Base-by-base conservation (phyloP, 1,140 invertebrate species). In the Drosophila athabasca region DNA sequence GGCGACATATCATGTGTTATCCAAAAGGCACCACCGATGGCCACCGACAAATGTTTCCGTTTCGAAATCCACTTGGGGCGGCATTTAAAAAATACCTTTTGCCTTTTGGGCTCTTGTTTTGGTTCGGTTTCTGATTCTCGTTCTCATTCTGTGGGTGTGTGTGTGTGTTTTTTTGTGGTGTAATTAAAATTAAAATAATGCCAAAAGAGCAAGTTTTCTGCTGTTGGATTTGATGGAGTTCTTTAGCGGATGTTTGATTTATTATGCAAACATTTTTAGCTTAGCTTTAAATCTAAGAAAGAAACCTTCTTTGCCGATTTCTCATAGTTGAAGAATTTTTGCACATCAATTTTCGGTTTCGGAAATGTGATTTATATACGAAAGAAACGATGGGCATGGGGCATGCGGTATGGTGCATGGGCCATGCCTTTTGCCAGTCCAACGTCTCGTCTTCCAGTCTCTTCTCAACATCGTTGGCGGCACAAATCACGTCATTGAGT, bases 401-500 rank as follows among this genome's bases (percentile, higher is more conserved):
- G 17, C 17, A 19, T 19, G 17, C 17, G 17, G 17, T 1, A 19
- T 19, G 17, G 17, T 19, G 46, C 57, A 41, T 45, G 52, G 52
- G 24, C 60, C 11, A 13, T 39, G 31, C 31, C 31, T 9, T 35
- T 35, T 35, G 31, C 31, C 31, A 6, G 29, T 29, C 29, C 29
- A 29, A 29, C 29, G 48, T 62, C 59, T 59, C 76, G 71, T 51
- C 44, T 48, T 43, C 35, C 60, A 59, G 62, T 48, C 19, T 48
- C 76, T 64, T 78, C 75, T 71, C 57, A 62, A 70, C 79, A 69
- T 77, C 79, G 57, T 52, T 75, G 71, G 76, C 62, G 55, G 73
- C 69, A 77, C 83, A 88, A 88, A 88, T 88, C 83, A 88, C 83
- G 83, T 83, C 83, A 88, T 88, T 88, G 83, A 88, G 83, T 88